phyloP scores from a whole-genome alignment of 2,113 vertebrate species.

The Bubo bubo region DNA sequence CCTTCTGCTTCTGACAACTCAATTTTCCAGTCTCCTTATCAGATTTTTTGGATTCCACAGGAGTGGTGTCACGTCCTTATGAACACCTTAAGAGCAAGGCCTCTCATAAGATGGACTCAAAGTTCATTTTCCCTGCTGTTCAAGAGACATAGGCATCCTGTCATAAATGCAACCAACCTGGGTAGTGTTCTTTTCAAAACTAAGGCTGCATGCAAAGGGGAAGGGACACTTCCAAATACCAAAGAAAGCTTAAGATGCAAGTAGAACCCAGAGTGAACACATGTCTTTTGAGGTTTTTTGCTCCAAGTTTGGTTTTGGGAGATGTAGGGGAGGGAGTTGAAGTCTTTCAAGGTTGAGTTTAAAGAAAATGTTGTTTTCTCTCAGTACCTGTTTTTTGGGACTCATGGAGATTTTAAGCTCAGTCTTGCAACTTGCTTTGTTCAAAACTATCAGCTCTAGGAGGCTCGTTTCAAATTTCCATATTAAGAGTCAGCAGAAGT shows the following conservation, averaged over 20 bases:
- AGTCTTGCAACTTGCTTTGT: background rate
- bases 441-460: background rate
- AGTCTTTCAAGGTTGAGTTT: background rate
- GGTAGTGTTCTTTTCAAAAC: background rate
- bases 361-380: background rate
- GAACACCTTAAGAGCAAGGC: background rate
- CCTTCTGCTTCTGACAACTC: background rate
- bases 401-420: background rate
- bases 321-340: background rate
- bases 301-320: background rate
- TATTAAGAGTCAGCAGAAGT: background rate
- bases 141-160: background rate
- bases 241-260: background rate
- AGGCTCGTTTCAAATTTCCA: background rate
- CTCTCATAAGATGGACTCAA: background rate
- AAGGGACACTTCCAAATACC: background rate
- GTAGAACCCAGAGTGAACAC: background rate
- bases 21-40: background rate
- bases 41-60: background rate
- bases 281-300: accelerated
- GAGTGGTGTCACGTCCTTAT: background rate
- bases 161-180: background rate
- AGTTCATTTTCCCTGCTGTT: background rate
- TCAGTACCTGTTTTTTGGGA: background rate
- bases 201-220: background rate